A percentile compares a stretch with the other conserved stretches of the same genome.
Evolutionary conservation across 2,797 vertebrate genomes (phyloP).

Genomic region (Pseudochromis fuscus): DNA sequence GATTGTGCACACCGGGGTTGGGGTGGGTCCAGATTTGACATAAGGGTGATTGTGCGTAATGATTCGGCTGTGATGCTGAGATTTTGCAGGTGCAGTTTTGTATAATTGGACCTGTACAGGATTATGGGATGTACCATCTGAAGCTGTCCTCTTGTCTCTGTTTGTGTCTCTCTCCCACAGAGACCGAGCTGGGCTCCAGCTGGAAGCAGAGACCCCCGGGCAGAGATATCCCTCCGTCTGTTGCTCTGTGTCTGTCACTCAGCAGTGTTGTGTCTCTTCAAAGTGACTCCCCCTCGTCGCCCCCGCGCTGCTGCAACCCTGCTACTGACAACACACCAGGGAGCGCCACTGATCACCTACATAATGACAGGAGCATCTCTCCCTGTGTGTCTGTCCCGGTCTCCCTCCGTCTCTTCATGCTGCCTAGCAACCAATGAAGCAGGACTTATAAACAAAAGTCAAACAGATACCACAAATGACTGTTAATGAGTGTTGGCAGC

Average conservation of each 20-base stretch:
- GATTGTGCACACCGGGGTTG: too few species aligned
- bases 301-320: constrained; percentile 21
- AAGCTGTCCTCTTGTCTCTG: background rate
- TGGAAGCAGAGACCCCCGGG: constrained; percentile 53
- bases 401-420: background rate
- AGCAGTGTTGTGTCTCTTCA: constrained; percentile 62
- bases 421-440: constrained; percentile 25
- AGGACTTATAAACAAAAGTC: constrained; percentile 40
- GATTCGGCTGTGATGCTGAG: too few species aligned
- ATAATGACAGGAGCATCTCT: constrained; percentile 28
- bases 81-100: too few species aligned
- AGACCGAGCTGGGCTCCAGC: constrained; percentile 39
- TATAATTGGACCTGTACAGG: too few species aligned
- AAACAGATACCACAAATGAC: constrained; percentile 19
- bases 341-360: constrained; percentile 45
- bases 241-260: constrained; percentile 60
- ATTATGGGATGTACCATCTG: too few species aligned
- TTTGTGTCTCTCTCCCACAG: constrained; percentile 21
- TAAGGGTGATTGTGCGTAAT: too few species aligned
- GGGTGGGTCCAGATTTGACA: too few species aligned
- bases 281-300: constrained; percentile 22
- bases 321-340: constrained; percentile 39
- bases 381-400: background rate
- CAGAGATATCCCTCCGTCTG: constrained; percentile 51
- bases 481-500: constrained; percentile 25